Evolutionary conservation across 2,797 vertebrate species (phyloP).

Genomic region (Morus bassanus): DNA sequence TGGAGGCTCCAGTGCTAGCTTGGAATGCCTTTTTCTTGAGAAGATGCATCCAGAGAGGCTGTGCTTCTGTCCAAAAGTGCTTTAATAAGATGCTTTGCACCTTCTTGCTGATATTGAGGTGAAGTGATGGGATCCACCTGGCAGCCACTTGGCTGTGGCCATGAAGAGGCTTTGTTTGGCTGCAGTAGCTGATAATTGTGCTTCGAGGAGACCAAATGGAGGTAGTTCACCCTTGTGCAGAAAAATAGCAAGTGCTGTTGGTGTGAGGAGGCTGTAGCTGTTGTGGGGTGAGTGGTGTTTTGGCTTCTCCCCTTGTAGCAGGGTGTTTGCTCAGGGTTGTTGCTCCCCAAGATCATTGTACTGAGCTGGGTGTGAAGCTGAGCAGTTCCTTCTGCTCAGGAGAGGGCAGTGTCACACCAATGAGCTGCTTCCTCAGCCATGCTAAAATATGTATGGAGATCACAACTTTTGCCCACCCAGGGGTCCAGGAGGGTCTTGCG

Average conservation of each 20-base stretch:
- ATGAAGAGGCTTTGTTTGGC: neutral
- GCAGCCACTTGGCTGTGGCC: neutral
- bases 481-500: rapidly evolving
- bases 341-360: rapidly evolving
- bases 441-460: rapidly evolving
- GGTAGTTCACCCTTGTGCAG: rapidly evolving
- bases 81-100: neutral
- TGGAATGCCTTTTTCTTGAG: neutral
- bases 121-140: neutral
- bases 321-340: neutral
- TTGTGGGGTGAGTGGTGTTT: neutral
- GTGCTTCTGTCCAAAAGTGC: too few species aligned
- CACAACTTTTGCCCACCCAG: neutral
- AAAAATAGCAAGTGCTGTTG: rapidly evolving
- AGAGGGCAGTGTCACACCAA: constrained; percentile 59
- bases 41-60: rapidly evolving
- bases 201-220: rapidly evolving
- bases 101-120: neutral
- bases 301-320: rapidly evolving
- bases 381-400: neutral
- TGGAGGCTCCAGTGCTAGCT: neutral
- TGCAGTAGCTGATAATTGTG: neutral
- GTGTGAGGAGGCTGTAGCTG: neutral
- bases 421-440: rapidly evolving
- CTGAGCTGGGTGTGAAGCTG: neutral